These are phyloP conservation scores for Apodemus agrarius DNA, from an alignment of 2,797 vertebrate species.

Conservation along the genomic window DNA sequence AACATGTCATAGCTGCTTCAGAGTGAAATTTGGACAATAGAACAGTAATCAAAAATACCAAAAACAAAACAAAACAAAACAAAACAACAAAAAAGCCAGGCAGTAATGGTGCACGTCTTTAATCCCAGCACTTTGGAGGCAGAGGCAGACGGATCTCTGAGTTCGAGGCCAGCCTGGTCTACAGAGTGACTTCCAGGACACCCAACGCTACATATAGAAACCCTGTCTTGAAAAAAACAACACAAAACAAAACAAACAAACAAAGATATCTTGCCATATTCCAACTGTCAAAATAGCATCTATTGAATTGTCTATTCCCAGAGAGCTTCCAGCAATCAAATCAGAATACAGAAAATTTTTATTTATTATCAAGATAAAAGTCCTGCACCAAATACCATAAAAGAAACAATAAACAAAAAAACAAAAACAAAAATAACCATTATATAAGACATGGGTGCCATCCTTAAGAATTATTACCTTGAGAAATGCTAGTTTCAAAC, in stretches of 20 bases:
- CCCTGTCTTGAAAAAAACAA: too few relatives aligned
- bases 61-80: too few relatives aligned
- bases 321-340: background rate
- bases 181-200: too few relatives aligned
- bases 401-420: background rate
- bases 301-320: background rate
- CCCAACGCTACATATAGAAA: too few relatives aligned
- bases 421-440: background rate
- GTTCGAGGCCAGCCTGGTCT: too few relatives aligned
- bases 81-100: too few relatives aligned
- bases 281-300: constrained; percentile 32
- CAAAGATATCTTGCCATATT: background rate
- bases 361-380: background rate
- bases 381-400: background rate
- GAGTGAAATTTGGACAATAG: background rate
- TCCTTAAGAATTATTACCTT: background rate
- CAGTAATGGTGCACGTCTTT: too few relatives aligned
- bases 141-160: too few relatives aligned
- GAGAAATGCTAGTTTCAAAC: background rate
- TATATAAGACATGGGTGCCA: background rate
- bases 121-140: too few relatives aligned
- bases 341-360: background rate
- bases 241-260: too few relatives aligned
- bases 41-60: constrained; percentile 2
- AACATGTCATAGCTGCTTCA: background rate